phyloP scores from a whole-genome alignment of 2,888 invertebrate species.

The Watsonalla cultraria region DNA sequence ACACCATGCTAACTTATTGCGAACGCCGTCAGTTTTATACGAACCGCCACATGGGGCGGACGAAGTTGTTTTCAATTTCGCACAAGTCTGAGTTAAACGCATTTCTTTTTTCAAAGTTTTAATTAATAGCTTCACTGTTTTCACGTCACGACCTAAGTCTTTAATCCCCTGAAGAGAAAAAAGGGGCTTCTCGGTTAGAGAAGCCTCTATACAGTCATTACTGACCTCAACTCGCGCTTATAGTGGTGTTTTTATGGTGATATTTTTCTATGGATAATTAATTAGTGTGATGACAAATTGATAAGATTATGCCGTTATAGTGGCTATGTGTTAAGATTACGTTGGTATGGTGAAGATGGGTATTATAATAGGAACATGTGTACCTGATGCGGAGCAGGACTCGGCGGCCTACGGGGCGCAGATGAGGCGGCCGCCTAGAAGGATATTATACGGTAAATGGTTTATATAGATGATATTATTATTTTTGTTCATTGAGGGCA shows the following conservation, averaged over 20 bases:
- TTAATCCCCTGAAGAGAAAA: background rate
- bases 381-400: slow-evolving; percentile 83
- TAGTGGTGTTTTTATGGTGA: background rate
- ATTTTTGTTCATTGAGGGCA: slow-evolving; percentile 3
- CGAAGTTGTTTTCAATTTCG: background rate
- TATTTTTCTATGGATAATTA: too few relatives aligned
- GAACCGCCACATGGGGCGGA: slow-evolving; percentile 9
- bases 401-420: slow-evolving; percentile 65
- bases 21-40: slow-evolving; percentile 15
- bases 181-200: background rate
- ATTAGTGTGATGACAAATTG: slow-evolving; percentile 7
- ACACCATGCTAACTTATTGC: background rate
- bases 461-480: slow-evolving; percentile 9
- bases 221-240: background rate
- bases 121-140: background rate
- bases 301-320: slow-evolving; percentile 25
- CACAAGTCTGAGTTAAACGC: too few relatives aligned
- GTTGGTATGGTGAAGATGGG: slow-evolving; percentile 77
- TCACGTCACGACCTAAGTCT: too few relatives aligned
- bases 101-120: background rate
- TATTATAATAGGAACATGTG: slow-evolving; percentile 85
- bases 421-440: slow-evolving; percentile 58
- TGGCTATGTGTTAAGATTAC: slow-evolving; percentile 25
- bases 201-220: background rate
- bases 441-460: slow-evolving; percentile 65